These are phyloP conservation scores for Netta rufina DNA, from an alignment of 2,797 vertebrate genomes.

Conservation along the genomic window DNA sequence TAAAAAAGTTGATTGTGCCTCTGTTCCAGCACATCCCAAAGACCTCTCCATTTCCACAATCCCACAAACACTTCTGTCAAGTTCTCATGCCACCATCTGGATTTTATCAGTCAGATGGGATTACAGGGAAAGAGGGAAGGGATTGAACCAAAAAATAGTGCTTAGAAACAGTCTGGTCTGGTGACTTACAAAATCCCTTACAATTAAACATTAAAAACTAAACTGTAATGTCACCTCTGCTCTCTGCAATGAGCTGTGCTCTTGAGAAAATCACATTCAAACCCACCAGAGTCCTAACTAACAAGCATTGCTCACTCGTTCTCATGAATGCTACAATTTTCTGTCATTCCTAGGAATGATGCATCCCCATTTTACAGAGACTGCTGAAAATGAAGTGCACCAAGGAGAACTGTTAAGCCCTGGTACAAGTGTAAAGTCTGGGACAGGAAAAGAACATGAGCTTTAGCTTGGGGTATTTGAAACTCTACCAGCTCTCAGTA, in stretches of 20 bases:
- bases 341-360: neutral
- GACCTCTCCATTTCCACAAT: neutral
- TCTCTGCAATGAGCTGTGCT: neutral
- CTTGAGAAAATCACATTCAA: neutral
- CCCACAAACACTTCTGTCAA: neutral
- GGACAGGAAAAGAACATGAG: neutral
- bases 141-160: neutral
- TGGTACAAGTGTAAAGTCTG: neutral
- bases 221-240: neutral
- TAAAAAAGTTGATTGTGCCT: neutral
- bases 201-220: neutral
- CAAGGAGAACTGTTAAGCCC: neutral
- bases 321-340: neutral
- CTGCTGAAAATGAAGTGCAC: neutral
- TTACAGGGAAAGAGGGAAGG: conserved; percentile 7
- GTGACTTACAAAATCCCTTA: neutral
- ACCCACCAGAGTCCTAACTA: neutral
- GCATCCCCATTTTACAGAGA: neutral
- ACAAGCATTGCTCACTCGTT: neutral
- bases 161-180: neutral
- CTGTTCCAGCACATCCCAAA: neutral
- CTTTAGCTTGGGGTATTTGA: neutral
- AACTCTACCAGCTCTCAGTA: neutral
- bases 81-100: neutral
- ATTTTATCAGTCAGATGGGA: conserved; percentile 24